phyloP scores from a whole-genome alignment of 2,797 vertebrate species.

The Antennarius maculatus region DNA sequence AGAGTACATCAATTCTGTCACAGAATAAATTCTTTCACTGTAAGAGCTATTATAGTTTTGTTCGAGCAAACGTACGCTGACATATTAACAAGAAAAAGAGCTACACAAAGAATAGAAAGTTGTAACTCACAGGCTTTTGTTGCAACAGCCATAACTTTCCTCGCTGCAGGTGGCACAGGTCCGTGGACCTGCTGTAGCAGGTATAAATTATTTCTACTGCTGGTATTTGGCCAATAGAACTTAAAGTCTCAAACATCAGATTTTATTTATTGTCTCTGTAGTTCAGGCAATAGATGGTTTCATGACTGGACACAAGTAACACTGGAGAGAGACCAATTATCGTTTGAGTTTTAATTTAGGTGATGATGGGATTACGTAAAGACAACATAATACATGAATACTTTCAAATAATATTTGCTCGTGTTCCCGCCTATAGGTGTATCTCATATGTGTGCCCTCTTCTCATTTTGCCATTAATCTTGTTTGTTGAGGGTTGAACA shows the following conservation, averaged over 20 bases:
- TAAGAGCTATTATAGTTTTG: neutral
- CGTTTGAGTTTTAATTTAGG: too few relatives aligned
- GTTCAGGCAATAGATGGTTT: constrained; percentile 8
- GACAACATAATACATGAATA: too few relatives aligned
- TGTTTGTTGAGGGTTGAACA: too few relatives aligned
- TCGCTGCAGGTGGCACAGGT: neutral
- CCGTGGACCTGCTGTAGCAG: neutral
- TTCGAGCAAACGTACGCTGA: neutral
- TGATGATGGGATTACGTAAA: too few relatives aligned
- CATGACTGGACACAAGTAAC: too few relatives aligned
- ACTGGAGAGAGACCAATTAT: too few relatives aligned
- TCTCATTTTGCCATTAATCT: too few relatives aligned
- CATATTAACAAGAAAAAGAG: neutral
- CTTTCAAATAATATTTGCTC: too few relatives aligned
- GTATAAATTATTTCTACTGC: neutral
- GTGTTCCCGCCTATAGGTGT: too few relatives aligned
- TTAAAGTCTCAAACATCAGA: constrained; percentile 1
- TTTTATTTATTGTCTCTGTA: neutral
- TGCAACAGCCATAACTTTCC: neutral
- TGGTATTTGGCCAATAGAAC: neutral
- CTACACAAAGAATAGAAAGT: neutral
- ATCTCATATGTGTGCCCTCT: too few relatives aligned
- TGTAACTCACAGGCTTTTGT: neutral
- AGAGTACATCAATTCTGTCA: too few relatives aligned
- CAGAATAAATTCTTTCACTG: too few relatives aligned